phyloP scores from a whole-genome alignment of 2,113 vertebrate species.

The Lepisosteus osseus region DNA sequence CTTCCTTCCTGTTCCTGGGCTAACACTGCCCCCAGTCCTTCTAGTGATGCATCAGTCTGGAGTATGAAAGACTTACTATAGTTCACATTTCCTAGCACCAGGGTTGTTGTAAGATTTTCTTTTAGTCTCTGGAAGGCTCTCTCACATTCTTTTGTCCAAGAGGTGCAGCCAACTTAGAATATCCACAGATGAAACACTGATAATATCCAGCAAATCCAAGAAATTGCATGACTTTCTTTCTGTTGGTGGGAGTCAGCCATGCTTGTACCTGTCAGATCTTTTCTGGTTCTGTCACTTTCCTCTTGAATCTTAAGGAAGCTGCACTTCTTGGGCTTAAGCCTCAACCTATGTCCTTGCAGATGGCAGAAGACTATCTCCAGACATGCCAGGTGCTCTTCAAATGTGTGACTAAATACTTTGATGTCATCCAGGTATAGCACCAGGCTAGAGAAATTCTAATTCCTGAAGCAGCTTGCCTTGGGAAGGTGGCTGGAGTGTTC shows the following conservation, averaged over 20 bases:
- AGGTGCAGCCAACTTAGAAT: slow-evolving; percentile 12
- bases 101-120: slow-evolving; percentile 3
- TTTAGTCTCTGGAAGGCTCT: slow-evolving; percentile 3
- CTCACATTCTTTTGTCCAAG: slow-evolving; percentile 17
- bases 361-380: not conserved
- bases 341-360: slow-evolving; percentile 5
- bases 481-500: not conserved
- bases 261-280: not conserved
- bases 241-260: not conserved
- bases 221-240: slow-evolving; percentile 16
- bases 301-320: not conserved
- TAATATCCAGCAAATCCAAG: slow-evolving; percentile 24
- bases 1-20: not conserved
- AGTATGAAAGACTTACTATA: slow-evolving; percentile 8
- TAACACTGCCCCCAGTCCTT: not conserved
- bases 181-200: slow-evolving; percentile 9
- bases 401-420: not conserved
- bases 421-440: not conserved
- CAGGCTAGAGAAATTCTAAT: not conserved
- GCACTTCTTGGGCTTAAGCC: slow-evolving; percentile 11
- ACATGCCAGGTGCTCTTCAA: not conserved
- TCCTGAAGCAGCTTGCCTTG: too few relatives aligned
- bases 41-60: not conserved
- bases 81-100: slow-evolving; percentile 15
- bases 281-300: not conserved